phyloP scores from a whole-genome alignment of 2,888 invertebrate genomes.

The Xestia sexstrigata region DNA sequence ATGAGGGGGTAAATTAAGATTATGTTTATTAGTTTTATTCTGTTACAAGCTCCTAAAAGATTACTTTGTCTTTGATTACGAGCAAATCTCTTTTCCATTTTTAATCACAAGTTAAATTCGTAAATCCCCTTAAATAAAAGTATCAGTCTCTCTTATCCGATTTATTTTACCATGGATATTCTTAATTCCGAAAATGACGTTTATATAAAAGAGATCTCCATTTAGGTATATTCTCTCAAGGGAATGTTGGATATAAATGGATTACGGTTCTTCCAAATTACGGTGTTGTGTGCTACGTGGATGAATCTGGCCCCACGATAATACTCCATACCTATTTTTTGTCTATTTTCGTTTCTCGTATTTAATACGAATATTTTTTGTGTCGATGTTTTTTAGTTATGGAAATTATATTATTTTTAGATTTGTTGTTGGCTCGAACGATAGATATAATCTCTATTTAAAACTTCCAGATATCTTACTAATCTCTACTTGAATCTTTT shows the following conservation, averaged over 20 bases:
- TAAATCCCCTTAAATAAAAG: constrained; percentile 51
- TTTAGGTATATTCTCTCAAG: constrained; percentile 56
- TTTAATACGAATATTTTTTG: constrained; percentile 16
- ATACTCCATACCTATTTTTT: constrained; percentile 49
- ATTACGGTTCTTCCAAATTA: constrained; percentile 68
- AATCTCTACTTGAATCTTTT: constrained; percentile 2
- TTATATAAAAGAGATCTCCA: constrained; percentile 53
- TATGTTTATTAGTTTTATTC: background rate
- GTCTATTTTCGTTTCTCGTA: constrained; percentile 30
- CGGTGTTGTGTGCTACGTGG: constrained; percentile 61
- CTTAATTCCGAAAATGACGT: constrained; percentile 64
- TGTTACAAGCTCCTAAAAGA: background rate
- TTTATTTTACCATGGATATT: constrained; percentile 57
- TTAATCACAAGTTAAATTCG: constrained; percentile 36
- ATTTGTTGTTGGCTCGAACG: background rate
- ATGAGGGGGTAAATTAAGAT: constrained; percentile 16
- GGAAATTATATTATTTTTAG: background rate
- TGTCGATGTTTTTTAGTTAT: background rate
- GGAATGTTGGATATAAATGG: constrained; percentile 66
- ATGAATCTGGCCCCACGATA: constrained; percentile 63
- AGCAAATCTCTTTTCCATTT: constrained; percentile 24
- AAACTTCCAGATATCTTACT: background rate
- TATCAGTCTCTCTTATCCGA: constrained; percentile 53
- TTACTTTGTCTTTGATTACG: constrained; percentile 14
- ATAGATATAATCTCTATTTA: constrained; percentile 2